Evolutionary conservation across 2,797 vertebrate genomes (phyloP).

Genomic region (Bovichtus variegatus): DNA sequence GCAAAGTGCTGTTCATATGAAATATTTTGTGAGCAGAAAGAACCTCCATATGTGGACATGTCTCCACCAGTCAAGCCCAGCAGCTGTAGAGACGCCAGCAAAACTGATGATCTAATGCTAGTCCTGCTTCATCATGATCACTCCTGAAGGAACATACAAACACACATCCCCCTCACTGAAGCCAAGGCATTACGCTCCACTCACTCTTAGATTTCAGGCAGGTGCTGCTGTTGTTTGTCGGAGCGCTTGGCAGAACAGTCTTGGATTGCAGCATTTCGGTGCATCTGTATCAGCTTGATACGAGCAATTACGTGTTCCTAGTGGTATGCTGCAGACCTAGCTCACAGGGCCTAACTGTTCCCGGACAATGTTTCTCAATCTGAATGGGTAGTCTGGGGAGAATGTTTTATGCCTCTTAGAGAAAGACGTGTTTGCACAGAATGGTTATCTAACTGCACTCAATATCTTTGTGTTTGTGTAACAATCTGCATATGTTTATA

Average conservation of each 20-base stretch:
- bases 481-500: neutral
- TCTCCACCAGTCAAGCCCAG: conserved; percentile 72
- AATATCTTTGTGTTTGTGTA: neutral
- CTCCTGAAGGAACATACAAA: conserved; percentile 67
- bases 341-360: conserved; percentile 50
- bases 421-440: conserved; percentile 14
- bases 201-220: conserved; percentile 75
- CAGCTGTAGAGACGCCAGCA: conserved; percentile 78
- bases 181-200: conserved; percentile 74
- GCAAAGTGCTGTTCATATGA: conserved; percentile 41
- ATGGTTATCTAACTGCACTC: conserved; percentile 15
- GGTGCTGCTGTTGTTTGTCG: conserved; percentile 82
- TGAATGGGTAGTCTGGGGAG: conserved; percentile 23
- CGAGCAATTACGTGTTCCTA: conserved; percentile 61
- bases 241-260: conserved; percentile 61
- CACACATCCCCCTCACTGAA: conserved; percentile 42
- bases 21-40: conserved; percentile 63
- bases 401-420: conserved; percentile 27
- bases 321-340: conserved; percentile 69
- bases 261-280: conserved; percentile 65
- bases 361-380: conserved; percentile 46
- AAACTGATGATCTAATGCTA: conserved; percentile 79
- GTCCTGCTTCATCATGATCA: conserved; percentile 81
- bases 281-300: conserved; percentile 77
- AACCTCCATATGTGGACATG: conserved; percentile 82